Base-by-base conservation (phyloP, 1,140 invertebrate genomes). In the Idris sp. region DNA sequence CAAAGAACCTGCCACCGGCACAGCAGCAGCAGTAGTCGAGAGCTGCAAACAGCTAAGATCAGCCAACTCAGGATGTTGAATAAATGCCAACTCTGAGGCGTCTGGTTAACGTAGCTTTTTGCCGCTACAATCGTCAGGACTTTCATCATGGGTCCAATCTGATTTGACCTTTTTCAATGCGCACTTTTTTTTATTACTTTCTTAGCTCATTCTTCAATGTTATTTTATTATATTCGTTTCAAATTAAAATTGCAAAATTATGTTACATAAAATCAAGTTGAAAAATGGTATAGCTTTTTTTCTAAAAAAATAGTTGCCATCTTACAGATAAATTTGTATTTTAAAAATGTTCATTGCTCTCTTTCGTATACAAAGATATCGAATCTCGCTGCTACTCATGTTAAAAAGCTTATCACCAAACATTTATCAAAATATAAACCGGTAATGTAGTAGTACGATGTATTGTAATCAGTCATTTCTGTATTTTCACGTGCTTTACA, bases 81-180 rank as follows among this genome's bases (percentile, higher is more conserved):
- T 81, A 83, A 77, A 79, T 78, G 76, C 78, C 78, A 82, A 76
- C n/a, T n/a, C 59, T 78, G 62, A 82, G 75, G 77, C 79, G 79
- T 82, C 81, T 84, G 81, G 78, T 81, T 82, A 83, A 82, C 79
- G 80, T 80, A 68, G 61, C 58, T 81, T 83, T 80, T 83, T 78
- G 68, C 76, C 53, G 40, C 11, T 10, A 30, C 19, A 58, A 75
- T 69, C 46, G 69, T 80, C 65, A 67, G 54, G 77, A 61, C 76
- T 76, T 76, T 79, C 79, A 80, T 81, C 81, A 83, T 76, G 75
- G 77, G 77, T 74, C 76, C 72, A 77, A 65, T 46, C 43, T 64
- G 68, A 73, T 58, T 56, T 74, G 43, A 74, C 76, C 76, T 71
- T 74, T 64, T 77, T 69, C 38, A 67, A 26, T 28, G 44, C 33